These are phyloP conservation scores for Nycticebus coucang DNA, from an alignment of 2,113 vertebrate genomes.

Conservation along the genomic window DNA sequence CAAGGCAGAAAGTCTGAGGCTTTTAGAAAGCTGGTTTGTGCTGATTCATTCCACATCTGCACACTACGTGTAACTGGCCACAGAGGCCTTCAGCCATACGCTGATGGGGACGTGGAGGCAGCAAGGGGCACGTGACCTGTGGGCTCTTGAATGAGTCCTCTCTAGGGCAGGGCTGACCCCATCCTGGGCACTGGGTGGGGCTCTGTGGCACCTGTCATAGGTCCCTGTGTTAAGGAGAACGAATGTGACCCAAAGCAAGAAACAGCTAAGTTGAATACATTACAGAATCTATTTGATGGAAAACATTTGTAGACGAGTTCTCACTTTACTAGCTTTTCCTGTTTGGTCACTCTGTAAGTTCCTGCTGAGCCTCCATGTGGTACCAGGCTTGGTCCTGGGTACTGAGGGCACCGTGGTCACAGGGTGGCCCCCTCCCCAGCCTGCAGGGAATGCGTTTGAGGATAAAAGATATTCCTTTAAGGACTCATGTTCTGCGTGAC, in stretches of 20 bases:
- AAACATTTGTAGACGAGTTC: background rate
- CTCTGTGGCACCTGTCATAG: background rate
- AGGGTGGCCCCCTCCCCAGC: background rate
- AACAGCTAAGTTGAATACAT: background rate
- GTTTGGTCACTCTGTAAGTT: background rate
- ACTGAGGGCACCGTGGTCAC: background rate
- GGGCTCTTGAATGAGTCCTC: background rate
- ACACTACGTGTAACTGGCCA: background rate
- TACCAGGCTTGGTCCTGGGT: background rate
- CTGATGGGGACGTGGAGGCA: background rate
- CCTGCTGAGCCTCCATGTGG: background rate
- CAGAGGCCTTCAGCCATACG: background rate
- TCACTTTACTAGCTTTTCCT: background rate
- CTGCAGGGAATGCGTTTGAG: rapidly evolving
- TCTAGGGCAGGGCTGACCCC: background rate
- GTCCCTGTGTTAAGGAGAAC: background rate
- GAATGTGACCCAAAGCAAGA: background rate
- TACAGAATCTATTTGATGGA: background rate
- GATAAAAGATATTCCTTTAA: background rate
- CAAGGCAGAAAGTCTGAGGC: background rate
- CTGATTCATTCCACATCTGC: background rate
- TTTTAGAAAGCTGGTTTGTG: background rate
- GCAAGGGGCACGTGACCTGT: background rate
- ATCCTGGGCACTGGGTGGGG: too few species aligned
- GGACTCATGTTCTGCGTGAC: background rate